Base-by-base conservation (phyloP, 92 coral and sea anemone species). In the Siderastrea radians region DNA sequence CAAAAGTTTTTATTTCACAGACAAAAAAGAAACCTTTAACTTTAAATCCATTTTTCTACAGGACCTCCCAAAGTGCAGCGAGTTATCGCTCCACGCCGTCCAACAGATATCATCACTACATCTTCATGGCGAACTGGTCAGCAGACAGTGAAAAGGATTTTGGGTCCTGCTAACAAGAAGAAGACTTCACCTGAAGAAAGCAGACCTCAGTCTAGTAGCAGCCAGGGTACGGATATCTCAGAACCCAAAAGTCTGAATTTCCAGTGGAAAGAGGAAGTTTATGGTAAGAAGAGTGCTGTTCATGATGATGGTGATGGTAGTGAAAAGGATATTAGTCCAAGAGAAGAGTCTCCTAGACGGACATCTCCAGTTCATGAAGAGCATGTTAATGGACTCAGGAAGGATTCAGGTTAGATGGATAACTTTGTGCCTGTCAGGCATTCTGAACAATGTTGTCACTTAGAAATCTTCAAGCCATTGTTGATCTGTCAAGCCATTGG, bases 121-220 rank as follows among this genome's bases (percentile, higher is more conserved):
- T 87, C 93, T 2, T 95, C 98, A 72, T 98, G 99, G 99, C 92
- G 98, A 2, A 84, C 98, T 57, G 99, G 99, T 4, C 96, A 96
- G 79, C 96, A 95, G 70, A 96, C 98, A 5, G 99, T 98, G 17
- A 96, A 94, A 75, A 91, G 90, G 59, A 89, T 98, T 14, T 89
- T 98, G 72, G 97, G 97, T 26, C 93, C 95, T 7, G 58, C 95
- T 17, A 93, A 86, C 74, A 95, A 90, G 77, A 88, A 81, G 70
- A 91, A 83, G 51, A 52, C 92, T 1, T 72, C 87, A 12, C 52
- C 93, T 16, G 82, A 80, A 8, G 67, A 82, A n/a, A 76, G 68
- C 43, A 91, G 89, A 46, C 81, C 96, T 19, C 95, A 88, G 55
- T 89, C 94, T 7, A 87, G 89, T 74, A 82, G 85, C 43, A 93